phyloP scores from a whole-genome alignment of 1,140 invertebrate genomes.

The Paracyclopina nana region DNA sequence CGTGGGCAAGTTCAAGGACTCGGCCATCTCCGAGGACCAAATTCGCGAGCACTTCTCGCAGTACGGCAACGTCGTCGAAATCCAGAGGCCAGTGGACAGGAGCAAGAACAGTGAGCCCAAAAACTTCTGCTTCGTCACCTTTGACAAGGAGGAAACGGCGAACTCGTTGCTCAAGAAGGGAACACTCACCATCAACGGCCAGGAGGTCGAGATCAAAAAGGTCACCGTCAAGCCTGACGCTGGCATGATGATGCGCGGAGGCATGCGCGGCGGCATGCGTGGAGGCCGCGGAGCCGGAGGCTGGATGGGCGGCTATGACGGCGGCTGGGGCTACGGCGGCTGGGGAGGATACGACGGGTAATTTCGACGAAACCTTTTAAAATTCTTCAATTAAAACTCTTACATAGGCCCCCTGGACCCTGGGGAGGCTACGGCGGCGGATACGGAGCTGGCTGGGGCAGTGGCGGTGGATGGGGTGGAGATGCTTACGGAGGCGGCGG shows the following conservation, averaged over 20 bases:
- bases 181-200: conserved; percentile 75
- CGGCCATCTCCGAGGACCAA: conserved; percentile 5
- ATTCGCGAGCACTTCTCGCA: conserved; percentile 1
- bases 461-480: neutral
- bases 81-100: conserved; percentile 6
- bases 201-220: conserved; percentile 84
- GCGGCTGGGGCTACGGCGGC: conserved; percentile 12
- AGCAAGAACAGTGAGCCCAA: conserved; percentile 63
- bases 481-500: neutral
- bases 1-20: conserved; percentile 10
- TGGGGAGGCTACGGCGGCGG: neutral
- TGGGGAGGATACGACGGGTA: conserved; percentile 10
- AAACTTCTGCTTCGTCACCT: conserved; percentile 86
- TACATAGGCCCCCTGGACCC: too few species aligned
- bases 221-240: conserved; percentile 13
- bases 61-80: conserved; percentile 9
- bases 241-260: neutral
- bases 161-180: conserved; percentile 70
- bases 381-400: too few species aligned
- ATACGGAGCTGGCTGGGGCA: neutral
- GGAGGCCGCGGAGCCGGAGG: neutral
- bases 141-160: conserved; percentile 76
- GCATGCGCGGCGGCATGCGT: neutral
- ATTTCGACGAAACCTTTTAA: too few species aligned
- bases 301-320: conserved; percentile 3